Percentiles rank a stretch among this genome's conserved stretches.
These are phyloP conservation scores for Scotopteryx bipunctaria DNA, from an alignment of 2,888 invertebrate genomes.

Conservation along the genomic window DNA sequence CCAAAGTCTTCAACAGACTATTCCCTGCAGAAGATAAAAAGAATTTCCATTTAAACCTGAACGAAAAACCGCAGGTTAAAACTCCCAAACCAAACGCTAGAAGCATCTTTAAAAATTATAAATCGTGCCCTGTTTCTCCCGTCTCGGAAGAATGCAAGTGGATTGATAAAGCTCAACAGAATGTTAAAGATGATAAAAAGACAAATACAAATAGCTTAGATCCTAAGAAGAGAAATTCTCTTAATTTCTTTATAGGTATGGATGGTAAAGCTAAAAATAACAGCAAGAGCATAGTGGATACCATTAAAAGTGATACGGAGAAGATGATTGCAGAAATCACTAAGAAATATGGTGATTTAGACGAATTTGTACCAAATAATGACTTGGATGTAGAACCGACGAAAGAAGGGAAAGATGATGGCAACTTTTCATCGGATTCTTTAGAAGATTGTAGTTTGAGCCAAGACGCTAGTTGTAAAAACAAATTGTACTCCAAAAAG, in stretches of 20 bases:
- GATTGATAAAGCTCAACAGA: constrained; percentile 74
- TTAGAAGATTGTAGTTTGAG: constrained; percentile 87
- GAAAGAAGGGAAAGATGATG: constrained; percentile 82
- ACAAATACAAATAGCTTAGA: constrained; percentile 66
- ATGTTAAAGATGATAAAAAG: constrained; percentile 41
- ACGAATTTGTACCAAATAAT: constrained; percentile 69
- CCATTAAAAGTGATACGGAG: constrained; percentile 85
- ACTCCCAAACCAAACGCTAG: constrained; percentile 65
- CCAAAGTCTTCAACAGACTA: constrained; percentile 74
- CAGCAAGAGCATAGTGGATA: constrained; percentile 84
- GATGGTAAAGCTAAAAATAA: constrained; percentile 73
- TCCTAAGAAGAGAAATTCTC: constrained; percentile 83
- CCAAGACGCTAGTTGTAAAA: constrained; percentile 78
- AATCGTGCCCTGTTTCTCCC: constrained; percentile 92
- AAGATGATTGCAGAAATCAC: constrained; percentile 87
- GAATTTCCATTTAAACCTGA: constrained; percentile 71
- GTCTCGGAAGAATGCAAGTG: constrained; percentile 91
- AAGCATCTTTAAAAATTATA: constrained; percentile 86
- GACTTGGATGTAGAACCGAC: constrained; percentile 72
- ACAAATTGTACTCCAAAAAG: constrained; percentile 79
- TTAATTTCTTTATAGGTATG: constrained; percentile 86
- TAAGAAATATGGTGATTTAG: constrained; percentile 85
- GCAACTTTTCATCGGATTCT: constrained; percentile 91
- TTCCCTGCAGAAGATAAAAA: constrained; percentile 63
- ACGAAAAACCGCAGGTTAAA: constrained; percentile 65